These are phyloP conservation scores for Tipula lateralis DNA, from an alignment of 2,888 invertebrate species.

Conservation along the genomic window DNA sequence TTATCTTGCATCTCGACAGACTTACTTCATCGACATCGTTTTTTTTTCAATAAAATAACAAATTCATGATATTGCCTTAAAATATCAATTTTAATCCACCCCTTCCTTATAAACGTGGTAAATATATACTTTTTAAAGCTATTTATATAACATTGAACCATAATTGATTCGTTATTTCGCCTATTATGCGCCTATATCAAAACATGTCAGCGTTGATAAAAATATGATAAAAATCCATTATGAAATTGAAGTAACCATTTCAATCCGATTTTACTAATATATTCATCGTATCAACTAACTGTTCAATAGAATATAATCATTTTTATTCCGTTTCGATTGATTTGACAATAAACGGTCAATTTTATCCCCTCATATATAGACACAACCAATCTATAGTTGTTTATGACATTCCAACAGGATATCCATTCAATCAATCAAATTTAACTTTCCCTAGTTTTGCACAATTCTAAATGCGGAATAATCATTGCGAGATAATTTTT, in stretches of 20 bases:
- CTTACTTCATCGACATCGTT: no score
- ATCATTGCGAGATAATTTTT: not conserved
- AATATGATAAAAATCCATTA: not conserved
- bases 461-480: not conserved
- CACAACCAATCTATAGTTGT: not conserved
- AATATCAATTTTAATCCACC: not conserved
- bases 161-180: constrained; percentile 11
- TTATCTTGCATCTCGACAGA: no score
- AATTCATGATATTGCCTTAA: no score
- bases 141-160: not conserved
- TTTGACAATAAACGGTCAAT: constrained; percentile 19
- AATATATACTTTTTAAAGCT: not conserved
- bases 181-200: not conserved
- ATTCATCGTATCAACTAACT: not conserved
- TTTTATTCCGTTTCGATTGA: constrained; percentile 1
- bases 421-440: constrained; percentile 24
- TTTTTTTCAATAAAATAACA: no score
- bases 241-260: not conserved
- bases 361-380: not conserved
- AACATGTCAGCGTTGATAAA: not conserved
- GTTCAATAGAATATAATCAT: not conserved
- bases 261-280: not conserved
- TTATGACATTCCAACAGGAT: constrained; percentile 9
- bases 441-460: not conserved
- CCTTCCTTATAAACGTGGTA: not conserved